Conservation (phyloP, 53 echinoderm and acorn worm genomes). For the Zoroaster sp. region DNA sequence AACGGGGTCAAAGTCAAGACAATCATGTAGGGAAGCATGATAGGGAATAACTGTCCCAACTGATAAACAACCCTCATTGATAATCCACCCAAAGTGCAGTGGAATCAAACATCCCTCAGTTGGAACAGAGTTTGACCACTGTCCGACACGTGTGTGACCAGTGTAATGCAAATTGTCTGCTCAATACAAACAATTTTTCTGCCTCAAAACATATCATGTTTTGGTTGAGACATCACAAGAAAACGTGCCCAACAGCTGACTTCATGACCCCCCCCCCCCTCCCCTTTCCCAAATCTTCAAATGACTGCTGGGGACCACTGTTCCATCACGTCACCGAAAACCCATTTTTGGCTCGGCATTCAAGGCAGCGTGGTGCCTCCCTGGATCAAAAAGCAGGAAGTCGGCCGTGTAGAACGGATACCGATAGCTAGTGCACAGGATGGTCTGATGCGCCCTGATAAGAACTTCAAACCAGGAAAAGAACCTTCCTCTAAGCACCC, state of each 20-base stretch:
- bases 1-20: background rate
- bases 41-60: too few species aligned
- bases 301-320: background rate
- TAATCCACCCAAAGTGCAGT: too few species aligned
- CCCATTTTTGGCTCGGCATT: background rate
- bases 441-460: slow-evolving; percentile 67
- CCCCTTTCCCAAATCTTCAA: background rate
- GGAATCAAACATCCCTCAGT: too few species aligned
- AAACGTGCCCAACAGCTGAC: background rate
- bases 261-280: background rate
- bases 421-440: slow-evolving; percentile 57
- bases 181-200: too few species aligned
- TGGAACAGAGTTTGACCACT: too few species aligned
- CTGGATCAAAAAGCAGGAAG: slow-evolving; percentile 43
- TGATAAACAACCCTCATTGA: too few species aligned
- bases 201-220: too few species aligned
- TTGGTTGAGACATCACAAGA: too few species aligned
- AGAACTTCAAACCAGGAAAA: slow-evolving; percentile 31
- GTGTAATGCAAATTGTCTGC: too few species aligned
- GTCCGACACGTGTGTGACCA: too few species aligned
- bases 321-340: background rate
- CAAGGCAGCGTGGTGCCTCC: slow-evolving; percentile 2
- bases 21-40: too few species aligned
- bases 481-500: slow-evolving; percentile 7
- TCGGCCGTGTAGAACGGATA: slow-evolving; percentile 59